These are phyloP conservation scores for Nephrotoma appendiculata DNA, from an alignment of 2,888 invertebrate genomes.

Conservation along the genomic window DNA sequence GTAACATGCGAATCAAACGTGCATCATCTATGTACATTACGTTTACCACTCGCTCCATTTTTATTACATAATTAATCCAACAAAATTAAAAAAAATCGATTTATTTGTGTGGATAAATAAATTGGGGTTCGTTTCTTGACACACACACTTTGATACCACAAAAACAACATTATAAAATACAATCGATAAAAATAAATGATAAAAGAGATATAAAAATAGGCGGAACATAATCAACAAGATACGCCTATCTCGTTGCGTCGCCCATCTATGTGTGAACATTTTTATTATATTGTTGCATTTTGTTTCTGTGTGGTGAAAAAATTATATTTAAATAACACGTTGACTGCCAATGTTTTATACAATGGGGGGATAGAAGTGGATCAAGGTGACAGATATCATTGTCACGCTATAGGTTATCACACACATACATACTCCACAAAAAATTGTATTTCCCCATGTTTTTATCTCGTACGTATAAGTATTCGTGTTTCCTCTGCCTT, in stretches of 20 bases:
- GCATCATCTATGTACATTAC: background rate
- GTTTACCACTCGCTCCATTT: background rate
- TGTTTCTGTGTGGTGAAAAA: background rate
- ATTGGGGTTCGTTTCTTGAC: background rate
- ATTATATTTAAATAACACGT: background rate
- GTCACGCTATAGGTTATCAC: background rate
- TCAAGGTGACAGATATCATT: background rate
- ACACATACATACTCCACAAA: background rate
- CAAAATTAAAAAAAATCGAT: background rate
- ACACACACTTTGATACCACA: background rate
- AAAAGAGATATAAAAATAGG: background rate
- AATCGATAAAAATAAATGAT: background rate
- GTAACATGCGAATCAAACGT: background rate
- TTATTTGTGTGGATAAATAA: background rate
- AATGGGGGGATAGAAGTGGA: background rate
- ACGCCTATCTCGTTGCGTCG: background rate
- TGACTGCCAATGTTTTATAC: background rate
- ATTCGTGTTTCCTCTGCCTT: background rate
- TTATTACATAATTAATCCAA: background rate
- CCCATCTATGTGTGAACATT: constrained; percentile 4
- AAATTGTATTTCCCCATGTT: background rate
- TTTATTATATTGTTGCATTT: background rate
- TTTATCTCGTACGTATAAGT: background rate
- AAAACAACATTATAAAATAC: background rate
- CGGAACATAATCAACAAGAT: background rate